phyloP scores from a whole-genome alignment of 1,140 invertebrate genomes.

The Coptotermes formosanus region DNA sequence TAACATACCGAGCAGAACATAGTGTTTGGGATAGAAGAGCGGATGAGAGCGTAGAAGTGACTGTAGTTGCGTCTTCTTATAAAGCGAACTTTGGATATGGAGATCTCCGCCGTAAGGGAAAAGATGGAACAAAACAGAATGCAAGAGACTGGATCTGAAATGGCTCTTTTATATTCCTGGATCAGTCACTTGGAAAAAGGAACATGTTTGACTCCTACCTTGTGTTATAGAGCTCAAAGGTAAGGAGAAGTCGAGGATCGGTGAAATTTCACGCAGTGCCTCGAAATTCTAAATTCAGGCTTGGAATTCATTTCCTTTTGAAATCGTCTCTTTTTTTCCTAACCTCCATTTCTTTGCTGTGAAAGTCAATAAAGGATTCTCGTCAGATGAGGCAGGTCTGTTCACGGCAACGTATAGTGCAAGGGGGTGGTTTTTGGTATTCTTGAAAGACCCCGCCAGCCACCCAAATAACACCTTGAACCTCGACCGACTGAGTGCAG shows the following conservation, averaged over 20 bases:
- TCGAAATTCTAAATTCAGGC: constrained; percentile 12
- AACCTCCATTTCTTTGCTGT: background rate
- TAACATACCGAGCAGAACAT: too few species aligned
- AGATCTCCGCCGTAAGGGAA: background rate
- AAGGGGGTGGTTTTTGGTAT: too few species aligned
- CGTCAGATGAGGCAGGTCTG: background rate
- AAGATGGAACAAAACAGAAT: background rate
- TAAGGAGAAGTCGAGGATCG: constrained; percentile 1
- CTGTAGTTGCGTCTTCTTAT: too few species aligned
- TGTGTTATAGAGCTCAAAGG: background rate
- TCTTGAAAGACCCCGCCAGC: too few species aligned
- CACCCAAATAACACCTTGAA: too few species aligned
- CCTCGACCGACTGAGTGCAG: too few species aligned
- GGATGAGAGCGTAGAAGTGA: too few species aligned
- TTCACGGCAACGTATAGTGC: background rate
- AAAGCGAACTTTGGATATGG: background rate
- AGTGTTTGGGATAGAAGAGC: too few species aligned
- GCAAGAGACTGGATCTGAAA: background rate
- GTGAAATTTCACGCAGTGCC: background rate
- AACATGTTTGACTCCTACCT: constrained; percentile 1
- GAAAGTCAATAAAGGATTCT: background rate
- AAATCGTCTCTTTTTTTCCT: background rate
- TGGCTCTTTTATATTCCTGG: constrained; percentile 7
- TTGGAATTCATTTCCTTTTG: background rate
- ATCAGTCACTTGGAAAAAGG: background rate